Base-by-base conservation (phyloP, 2,888 invertebrate genomes). In the Troides helena region DNA sequence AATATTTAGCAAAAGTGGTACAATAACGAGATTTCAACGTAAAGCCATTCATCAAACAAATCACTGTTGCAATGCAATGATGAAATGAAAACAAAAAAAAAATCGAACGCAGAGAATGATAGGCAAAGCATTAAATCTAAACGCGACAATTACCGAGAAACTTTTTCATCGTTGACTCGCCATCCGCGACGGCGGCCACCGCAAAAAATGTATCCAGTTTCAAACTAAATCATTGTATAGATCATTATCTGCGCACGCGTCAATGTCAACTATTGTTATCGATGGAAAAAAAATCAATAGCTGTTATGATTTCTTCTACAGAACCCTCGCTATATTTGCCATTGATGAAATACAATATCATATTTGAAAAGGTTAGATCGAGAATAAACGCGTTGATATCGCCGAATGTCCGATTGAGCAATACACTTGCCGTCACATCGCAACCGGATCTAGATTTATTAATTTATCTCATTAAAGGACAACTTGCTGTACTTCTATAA, bases 311-410 rank as follows among this genome's bases (percentile, higher is more conserved):
- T 84, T 78, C 76, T 74, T 67, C 72, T 72, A 75, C 76, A 78
- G 76, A 76, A 76, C 77, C 78, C 81, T 82, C 82, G 78, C 77
- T 67, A 73, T 75, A 74, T 64, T 67, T 62, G 69, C 67, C 67
- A 78, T 85, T 77, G 82, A 83, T 85, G 86, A 85, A 90, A 90
- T 88, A 85, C 86, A 83, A 90, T 90, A 91, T 90, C 88, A 80
- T 78, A 70, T 74, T 67, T 64, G 71, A 81, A 87, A 89, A 90
- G 90, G 85, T 82, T 56, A 65, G 60, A 60, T 66, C 61, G 70
- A 57, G 57, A 67, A 71, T 70, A 72, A 64, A 73, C 76, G 77
- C 74, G 80, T 72, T 75, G 67, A 73, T 74, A 74, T 70, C 62
- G 66, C 67, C 70, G 75, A 82, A 79, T 73, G 74, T 74, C 75